Evolutionary conservation across 2,888 invertebrate species (phyloP).

Genomic region (Epinotia ramella): DNA sequence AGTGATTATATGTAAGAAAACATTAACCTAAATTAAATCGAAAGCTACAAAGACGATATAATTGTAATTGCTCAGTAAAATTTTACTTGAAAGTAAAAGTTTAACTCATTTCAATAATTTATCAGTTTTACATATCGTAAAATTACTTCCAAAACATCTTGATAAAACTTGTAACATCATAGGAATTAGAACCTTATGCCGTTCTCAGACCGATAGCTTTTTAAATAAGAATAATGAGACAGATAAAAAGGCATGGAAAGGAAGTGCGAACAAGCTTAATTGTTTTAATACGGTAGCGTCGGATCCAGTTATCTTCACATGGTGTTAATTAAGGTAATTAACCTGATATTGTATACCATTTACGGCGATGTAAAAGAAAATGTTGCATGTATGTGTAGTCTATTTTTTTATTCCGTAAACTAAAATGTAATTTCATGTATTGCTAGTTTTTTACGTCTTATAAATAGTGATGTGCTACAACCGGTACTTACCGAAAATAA

Average conservation of each 20-base stretch:
- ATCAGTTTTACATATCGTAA: not conserved
- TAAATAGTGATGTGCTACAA: too few species aligned
- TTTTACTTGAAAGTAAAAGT: slow-evolving; percentile 24
- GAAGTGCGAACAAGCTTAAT: slow-evolving; percentile 8
- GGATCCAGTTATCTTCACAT: slow-evolving; percentile 16
- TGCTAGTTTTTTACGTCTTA: too few species aligned
- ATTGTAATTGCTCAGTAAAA: not conserved
- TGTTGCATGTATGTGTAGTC: not conserved
- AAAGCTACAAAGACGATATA: slow-evolving; percentile 2
- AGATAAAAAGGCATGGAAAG: not conserved
- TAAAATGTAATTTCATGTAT: too few species aligned
- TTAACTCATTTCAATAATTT: slow-evolving; percentile 15
- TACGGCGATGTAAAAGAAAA: slow-evolving; percentile 4
- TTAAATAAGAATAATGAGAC: not conserved
- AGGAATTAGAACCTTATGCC: not conserved
- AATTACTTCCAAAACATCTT: not conserved
- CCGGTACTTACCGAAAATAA: too few species aligned
- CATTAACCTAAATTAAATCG: not conserved
- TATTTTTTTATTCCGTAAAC: too few species aligned
- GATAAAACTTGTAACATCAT: not conserved
- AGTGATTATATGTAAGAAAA: not conserved
- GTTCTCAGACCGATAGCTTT: not conserved
- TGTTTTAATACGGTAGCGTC: slow-evolving; percentile 9
- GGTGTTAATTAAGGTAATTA: slow-evolving; percentile 38
- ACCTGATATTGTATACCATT: slow-evolving; percentile 16